Conservation (phyloP, 2,888 invertebrate genomes). For the Phasia obesa region DNA sequence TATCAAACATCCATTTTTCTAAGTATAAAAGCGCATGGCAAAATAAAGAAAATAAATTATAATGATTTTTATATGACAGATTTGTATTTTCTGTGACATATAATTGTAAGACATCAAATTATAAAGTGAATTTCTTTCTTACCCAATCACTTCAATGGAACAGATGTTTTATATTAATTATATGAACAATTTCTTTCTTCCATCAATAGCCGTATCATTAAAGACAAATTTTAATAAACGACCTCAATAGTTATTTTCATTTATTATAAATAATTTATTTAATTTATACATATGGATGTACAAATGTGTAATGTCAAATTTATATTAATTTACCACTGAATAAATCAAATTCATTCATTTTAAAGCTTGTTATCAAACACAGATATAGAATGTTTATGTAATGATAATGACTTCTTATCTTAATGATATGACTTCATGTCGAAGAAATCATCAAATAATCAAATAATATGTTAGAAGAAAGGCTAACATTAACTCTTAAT, state of each 20-base stretch:
- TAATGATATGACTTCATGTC: no score
- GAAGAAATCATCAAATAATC: no score
- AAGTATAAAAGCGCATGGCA: neutral
- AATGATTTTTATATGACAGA: slow-evolving; percentile 5
- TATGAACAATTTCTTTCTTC: slow-evolving; percentile 5
- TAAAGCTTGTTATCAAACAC: no score
- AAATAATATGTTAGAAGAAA: no score
- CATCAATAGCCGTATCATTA: slow-evolving; percentile 12
- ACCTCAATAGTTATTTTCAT: slow-evolving; percentile 8
- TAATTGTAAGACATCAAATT: slow-evolving; percentile 29
- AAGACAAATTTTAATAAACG: neutral
- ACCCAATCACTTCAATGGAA: slow-evolving; percentile 13
- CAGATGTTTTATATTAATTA: slow-evolving; percentile 17
- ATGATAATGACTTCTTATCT: no score
- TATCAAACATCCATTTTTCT: neutral
- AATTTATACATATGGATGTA: no score
- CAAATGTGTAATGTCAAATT: no score
- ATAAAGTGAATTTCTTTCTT: slow-evolving; percentile 1
- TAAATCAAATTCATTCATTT: no score
- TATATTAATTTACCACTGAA: no score
- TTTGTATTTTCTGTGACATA: slow-evolving; percentile 18
- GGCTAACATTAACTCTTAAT: no score
- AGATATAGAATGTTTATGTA: no score
- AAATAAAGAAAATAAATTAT: slow-evolving; percentile 17
- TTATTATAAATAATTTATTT: slow-evolving; percentile 31